Percentiles rank a stretch among this genome's conserved stretches.
phyloP scores from a whole-genome alignment of 2,888 invertebrate genomes.

The Plebejus melissa region DNA sequence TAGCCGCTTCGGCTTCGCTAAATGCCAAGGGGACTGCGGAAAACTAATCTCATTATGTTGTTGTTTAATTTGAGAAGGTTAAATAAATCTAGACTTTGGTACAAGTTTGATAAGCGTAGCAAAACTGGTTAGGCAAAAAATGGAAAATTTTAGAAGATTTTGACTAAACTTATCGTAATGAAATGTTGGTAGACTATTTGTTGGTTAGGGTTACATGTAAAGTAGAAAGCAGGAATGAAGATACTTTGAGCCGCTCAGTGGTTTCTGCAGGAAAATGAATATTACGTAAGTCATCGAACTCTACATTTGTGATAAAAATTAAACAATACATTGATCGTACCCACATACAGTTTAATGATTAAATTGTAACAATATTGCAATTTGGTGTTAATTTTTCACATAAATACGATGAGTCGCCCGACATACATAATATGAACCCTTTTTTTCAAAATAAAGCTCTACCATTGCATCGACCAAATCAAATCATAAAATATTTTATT shows the following conservation, averaged over 20 bases:
- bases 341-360: background rate
- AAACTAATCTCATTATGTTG: background rate
- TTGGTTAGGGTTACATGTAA: no score
- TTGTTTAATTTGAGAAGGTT: background rate
- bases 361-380: background rate
- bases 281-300: background rate
- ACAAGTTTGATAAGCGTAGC: background rate
- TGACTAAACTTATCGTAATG: background rate
- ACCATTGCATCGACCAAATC: no score
- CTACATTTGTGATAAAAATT: background rate
- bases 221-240: no score
- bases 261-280: background rate
- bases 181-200: no score
- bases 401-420: background rate
- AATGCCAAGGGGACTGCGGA: constrained; percentile 2
- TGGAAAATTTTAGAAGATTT: background rate
- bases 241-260: no score
- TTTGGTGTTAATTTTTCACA: background rate
- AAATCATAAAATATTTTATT: no score
- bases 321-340: constrained; percentile 6
- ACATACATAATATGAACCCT: no score
- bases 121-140: background rate
- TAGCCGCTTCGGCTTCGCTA: background rate
- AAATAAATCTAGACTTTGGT: background rate
- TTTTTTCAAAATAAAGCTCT: no score